These are phyloP conservation scores for Phalacrocorax brasilianus DNA, from an alignment of 2,113 vertebrate species.

Conservation along the genomic window DNA sequence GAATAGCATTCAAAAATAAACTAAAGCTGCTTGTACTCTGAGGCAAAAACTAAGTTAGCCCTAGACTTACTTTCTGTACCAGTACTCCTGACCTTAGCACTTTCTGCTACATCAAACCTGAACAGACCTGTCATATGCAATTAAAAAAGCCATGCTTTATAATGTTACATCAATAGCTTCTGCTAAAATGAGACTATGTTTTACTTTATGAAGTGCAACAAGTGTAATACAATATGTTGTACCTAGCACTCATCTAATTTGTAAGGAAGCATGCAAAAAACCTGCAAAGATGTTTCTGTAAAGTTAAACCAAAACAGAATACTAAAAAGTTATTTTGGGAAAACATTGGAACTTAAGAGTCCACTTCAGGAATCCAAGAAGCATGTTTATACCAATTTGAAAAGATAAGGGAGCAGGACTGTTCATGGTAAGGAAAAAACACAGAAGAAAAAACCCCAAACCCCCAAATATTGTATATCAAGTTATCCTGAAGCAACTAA, in stretches of 20 bases:
- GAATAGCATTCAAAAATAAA: background rate
- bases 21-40: conserved; percentile 9
- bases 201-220: conserved; percentile 59
- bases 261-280: conserved; percentile 40
- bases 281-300: conserved; percentile 54
- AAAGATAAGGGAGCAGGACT: background rate
- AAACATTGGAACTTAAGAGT: background rate
- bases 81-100: conserved; percentile 39
- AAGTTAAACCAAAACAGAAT: conserved; percentile 35
- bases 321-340: background rate
- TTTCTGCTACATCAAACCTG: background rate
- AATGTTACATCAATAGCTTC: conserved; percentile 51
- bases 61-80: background rate
- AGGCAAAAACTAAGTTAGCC: background rate
- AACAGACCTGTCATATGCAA: conserved; percentile 6
- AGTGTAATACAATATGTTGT: conserved; percentile 58
- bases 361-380: background rate
- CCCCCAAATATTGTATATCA: background rate
- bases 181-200: conserved; percentile 29
- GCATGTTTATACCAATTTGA: background rate
- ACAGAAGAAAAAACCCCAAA: background rate
- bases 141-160: conserved; percentile 38
- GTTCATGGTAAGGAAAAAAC: background rate
- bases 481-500: background rate
- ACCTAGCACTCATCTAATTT: conserved; percentile 9